These are phyloP conservation scores for Uria aalge DNA, from an alignment of 2,113 vertebrate genomes.

Conservation along the genomic window DNA sequence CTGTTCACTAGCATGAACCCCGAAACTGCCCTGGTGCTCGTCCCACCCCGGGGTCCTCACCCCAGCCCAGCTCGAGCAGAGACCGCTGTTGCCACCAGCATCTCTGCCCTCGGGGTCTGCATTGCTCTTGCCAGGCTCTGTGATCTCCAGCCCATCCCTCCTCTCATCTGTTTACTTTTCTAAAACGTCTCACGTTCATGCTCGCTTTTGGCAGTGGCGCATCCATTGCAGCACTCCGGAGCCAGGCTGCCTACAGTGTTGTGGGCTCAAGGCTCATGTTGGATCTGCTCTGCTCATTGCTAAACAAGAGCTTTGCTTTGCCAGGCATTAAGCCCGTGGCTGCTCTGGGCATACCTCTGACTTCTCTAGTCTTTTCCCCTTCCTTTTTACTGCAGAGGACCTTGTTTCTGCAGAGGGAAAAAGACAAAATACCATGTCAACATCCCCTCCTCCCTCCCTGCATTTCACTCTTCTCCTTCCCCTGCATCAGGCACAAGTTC, in stretches of 20 bases:
- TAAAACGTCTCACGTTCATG: not conserved
- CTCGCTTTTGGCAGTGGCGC: not conserved
- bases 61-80: not conserved
- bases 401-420: not conserved
- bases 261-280: fast-evolving
- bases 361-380: not conserved
- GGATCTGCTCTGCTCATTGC: not conserved
- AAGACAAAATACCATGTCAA: fast-evolving
- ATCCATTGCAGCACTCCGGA: not conserved
- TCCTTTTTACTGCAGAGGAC: not conserved
- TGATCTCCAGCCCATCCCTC: not conserved
- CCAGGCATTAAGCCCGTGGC: not conserved
- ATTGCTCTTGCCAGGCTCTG: not conserved
- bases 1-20: fast-evolving
- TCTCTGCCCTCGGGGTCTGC: not conserved
- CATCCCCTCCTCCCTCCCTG: not conserved
- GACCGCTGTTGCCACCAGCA: not conserved
- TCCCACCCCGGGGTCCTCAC: not conserved
- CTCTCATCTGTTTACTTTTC: not conserved
- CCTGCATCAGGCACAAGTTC: not conserved
- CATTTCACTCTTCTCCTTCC: not conserved
- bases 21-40: not conserved
- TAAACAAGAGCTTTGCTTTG: not conserved
- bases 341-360: not conserved
- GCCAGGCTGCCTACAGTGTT: fast-evolving